Evolutionary conservation across 2,797 vertebrate species (phyloP).

Genomic region (Silurus aristotelis): DNA sequence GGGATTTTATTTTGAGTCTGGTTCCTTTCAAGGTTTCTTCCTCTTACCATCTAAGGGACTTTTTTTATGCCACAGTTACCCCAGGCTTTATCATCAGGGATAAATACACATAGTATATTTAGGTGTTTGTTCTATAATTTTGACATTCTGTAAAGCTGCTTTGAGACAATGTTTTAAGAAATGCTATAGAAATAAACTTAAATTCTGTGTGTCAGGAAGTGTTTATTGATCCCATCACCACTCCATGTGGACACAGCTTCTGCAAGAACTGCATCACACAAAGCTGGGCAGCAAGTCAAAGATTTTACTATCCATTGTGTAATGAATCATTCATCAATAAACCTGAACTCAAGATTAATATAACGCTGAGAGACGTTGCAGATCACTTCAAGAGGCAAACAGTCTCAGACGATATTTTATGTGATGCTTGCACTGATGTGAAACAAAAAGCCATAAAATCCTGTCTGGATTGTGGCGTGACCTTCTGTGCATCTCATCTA

Average conservation of each 20-base stretch:
- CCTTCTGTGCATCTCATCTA: background rate
- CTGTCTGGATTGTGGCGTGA: slow-evolving; percentile 17
- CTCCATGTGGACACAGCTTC: slow-evolving; percentile 44
- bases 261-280: slow-evolving; percentile 30
- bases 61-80: no score
- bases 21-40: no score
- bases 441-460: slow-evolving; percentile 44
- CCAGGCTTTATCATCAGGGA: no score
- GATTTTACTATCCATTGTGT: slow-evolving; percentile 30
- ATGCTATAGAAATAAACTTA: no score
- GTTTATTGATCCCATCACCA: slow-evolving; percentile 41
- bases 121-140: no score
- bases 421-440: background rate
- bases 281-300: slow-evolving; percentile 17
- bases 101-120: no score
- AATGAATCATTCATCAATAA: slow-evolving; percentile 26
- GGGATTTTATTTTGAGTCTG: no score
- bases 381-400: slow-evolving; percentile 27
- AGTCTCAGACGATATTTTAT: background rate
- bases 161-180: no score
- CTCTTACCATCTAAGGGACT: no score
- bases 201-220: slow-evolving; percentile 29
- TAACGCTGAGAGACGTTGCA: slow-evolving; percentile 11
- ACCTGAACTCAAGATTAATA: slow-evolving; percentile 34
- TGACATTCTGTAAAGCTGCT: no score